Percentiles rank a stretch among this genome's conserved stretches.
Conservation (phyloP, 2,888 invertebrate species). For the Trachelus stipa region DNA sequence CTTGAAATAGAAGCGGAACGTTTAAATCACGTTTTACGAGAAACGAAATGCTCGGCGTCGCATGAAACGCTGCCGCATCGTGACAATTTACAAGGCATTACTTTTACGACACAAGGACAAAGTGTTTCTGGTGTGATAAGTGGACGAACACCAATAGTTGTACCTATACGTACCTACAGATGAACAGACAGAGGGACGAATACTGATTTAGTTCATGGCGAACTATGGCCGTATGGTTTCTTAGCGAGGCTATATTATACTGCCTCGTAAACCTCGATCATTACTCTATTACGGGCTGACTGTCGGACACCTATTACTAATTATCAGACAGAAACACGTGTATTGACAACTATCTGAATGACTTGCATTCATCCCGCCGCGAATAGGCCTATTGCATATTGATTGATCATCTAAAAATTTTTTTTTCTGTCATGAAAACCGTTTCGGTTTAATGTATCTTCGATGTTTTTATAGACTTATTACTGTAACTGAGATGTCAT, state of each 20-base stretch:
- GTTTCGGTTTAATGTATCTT: neutral
- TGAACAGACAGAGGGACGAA: conserved; percentile 31
- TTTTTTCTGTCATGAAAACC: neutral
- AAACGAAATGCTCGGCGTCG: neutral
- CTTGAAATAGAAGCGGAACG: neutral
- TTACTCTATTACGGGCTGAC: conserved; percentile 61
- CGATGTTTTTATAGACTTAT: neutral
- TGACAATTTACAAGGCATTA: conserved; percentile 47
- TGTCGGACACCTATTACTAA: conserved; percentile 54
- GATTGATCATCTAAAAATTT: neutral
- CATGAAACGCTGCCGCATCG: conserved; percentile 14
- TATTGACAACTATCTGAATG: conserved; percentile 47
- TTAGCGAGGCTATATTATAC: conserved; percentile 51
- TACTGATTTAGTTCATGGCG: conserved; percentile 14
- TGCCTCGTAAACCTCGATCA: conserved; percentile 62
- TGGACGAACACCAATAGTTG: conserved; percentile 27
- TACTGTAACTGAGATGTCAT: neutral
- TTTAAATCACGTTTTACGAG: conserved; percentile 12
- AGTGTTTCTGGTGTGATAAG: conserved; percentile 50
- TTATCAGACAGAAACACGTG: conserved; percentile 61
- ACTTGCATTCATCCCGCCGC: neutral
- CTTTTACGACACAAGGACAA: conserved; percentile 47
- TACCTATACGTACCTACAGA: conserved; percentile 16
- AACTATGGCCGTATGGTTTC: conserved; percentile 41
- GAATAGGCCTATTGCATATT: neutral